These are phyloP conservation scores for Drosophila subpulchrella DNA, from an alignment of 1,140 invertebrate genomes.

Conservation along the genomic window DNA sequence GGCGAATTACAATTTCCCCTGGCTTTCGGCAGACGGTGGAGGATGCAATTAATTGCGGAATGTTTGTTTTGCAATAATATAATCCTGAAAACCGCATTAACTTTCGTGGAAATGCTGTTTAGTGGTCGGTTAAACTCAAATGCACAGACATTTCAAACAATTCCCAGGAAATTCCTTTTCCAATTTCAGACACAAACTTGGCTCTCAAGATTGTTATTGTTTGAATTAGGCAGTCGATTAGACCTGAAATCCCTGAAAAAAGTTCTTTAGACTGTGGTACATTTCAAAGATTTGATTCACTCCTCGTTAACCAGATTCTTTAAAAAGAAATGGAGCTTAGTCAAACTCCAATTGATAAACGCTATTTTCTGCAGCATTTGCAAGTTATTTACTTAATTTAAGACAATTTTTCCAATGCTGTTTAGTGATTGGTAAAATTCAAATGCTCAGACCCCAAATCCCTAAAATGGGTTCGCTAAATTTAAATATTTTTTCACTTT, in stretches of 20 bases:
- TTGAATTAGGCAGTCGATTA: too few species aligned
- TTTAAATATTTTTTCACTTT: not conserved
- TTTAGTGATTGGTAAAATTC: too few species aligned
- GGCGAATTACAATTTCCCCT: not conserved
- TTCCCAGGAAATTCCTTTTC: not conserved
- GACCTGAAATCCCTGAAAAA: too few species aligned
- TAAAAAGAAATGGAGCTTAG: too few species aligned
- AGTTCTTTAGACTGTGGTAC: too few species aligned
- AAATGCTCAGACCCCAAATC: too few species aligned
- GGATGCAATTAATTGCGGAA: conserved; percentile 3
- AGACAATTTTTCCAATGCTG: not conserved
- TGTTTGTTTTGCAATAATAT: conserved; percentile 12
- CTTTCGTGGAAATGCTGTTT: not conserved
- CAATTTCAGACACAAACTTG: not conserved
- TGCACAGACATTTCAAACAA: not conserved
- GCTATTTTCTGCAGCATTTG: too few species aligned
- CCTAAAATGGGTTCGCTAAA: not conserved
- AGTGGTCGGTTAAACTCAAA: not conserved
- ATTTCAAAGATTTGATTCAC: not conserved
- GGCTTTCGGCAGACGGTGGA: not conserved
- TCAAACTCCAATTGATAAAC: too few species aligned
- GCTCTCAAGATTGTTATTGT: too few species aligned
- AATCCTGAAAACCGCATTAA: conserved; percentile 7
- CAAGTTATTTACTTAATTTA: too few species aligned
- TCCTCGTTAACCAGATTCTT: too few species aligned